These are phyloP conservation scores for Callipepla squamata DNA, from an alignment of 2,113 vertebrate genomes.

Conservation along the genomic window DNA sequence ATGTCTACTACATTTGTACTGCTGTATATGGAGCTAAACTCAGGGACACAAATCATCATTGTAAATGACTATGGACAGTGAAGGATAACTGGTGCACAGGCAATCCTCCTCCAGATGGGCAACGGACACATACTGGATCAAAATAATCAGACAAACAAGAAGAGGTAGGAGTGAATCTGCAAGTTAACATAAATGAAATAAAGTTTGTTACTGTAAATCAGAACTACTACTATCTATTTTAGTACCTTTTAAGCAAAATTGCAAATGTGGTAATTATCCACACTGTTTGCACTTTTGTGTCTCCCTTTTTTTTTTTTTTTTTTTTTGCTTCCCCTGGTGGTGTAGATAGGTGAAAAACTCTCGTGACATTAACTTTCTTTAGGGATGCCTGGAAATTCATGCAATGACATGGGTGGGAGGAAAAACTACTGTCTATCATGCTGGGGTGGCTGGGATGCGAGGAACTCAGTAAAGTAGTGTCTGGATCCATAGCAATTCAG, in stretches of 20 bases:
- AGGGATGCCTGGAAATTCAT: neutral
- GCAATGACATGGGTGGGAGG: neutral
- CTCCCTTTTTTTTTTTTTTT: neutral
- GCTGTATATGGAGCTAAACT: neutral
- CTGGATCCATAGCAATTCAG: neutral
- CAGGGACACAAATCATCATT: neutral
- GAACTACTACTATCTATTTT: neutral
- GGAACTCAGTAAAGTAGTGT: neutral
- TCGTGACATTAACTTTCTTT: neutral
- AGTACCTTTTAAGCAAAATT: neutral
- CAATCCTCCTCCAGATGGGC: neutral
- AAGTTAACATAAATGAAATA: neutral
- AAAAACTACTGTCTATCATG: neutral
- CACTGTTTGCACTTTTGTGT: neutral
- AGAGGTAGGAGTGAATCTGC: neutral
- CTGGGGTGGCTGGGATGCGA: neutral
- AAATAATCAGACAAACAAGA: neutral
- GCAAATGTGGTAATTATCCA: neutral
- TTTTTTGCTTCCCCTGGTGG: constrained; percentile 49
- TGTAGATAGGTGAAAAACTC: neutral
- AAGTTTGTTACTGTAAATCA: neutral
- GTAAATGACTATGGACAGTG: neutral
- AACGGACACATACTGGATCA: neutral
- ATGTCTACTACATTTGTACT: neutral
- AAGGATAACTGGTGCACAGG: neutral